Percentiles rank a stretch among this genome's conserved stretches.
Conservation (phyloP, 2,888 invertebrate species). For the Ochropleura plecta region DNA sequence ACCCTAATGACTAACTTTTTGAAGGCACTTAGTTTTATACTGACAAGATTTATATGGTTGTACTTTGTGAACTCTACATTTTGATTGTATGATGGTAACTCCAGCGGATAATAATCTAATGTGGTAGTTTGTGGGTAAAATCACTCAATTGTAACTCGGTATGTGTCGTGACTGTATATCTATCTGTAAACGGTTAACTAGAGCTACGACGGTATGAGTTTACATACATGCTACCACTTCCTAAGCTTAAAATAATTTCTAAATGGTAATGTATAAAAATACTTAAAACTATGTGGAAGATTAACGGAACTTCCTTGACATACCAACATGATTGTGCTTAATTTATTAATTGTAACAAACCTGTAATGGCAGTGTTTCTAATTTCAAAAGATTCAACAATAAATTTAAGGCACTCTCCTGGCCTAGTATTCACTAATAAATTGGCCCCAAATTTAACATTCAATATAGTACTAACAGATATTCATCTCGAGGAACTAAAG, state of each 20-base stretch:
- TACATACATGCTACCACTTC: constrained; percentile 75
- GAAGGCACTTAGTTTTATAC: constrained; percentile 89
- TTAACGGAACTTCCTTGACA: constrained; percentile 78
- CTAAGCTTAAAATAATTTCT: constrained; percentile 84
- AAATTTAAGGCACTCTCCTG: constrained; percentile 85
- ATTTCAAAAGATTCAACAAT: constrained; percentile 75
- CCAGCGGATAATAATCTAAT: constrained; percentile 83
- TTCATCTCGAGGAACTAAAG: constrained; percentile 82
- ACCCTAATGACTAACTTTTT: constrained; percentile 89
- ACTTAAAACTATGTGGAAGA: constrained; percentile 88
- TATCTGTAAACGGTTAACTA: constrained; percentile 25
- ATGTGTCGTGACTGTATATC: constrained; percentile 33
- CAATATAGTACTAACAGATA: constrained; percentile 75
- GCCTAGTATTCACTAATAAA: constrained; percentile 72
- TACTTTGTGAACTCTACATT: constrained; percentile 87
- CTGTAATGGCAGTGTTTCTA: constrained; percentile 80
- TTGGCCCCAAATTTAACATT: constrained; percentile 82
- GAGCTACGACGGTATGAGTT: constrained; percentile 69
- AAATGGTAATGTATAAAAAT: constrained; percentile 89
- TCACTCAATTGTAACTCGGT: constrained; percentile 71
- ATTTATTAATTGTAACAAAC: constrained; percentile 67
- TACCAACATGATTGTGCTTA: constrained; percentile 76
- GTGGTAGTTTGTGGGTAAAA: constrained; percentile 77
- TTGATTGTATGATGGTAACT: constrained; percentile 90
- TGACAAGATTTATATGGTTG: constrained; percentile 88